Evolutionary conservation across 2,797 vertebrate genomes (phyloP).

Genomic region (Enteromius radiatus): DNA sequence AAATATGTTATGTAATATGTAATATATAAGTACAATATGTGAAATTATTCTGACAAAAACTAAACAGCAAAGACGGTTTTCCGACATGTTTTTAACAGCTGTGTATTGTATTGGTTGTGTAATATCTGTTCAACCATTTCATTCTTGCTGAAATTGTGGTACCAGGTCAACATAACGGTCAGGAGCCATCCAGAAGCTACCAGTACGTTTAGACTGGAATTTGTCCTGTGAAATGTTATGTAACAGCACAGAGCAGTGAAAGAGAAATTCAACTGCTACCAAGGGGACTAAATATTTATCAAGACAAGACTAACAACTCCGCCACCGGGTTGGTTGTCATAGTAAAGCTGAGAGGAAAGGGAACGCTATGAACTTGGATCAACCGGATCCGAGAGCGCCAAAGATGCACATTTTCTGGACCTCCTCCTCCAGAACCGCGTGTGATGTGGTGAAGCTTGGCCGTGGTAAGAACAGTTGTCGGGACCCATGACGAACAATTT

Average conservation of each 20-base stretch:
- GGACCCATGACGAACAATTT: slow-evolving; percentile 10
- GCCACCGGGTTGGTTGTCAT: slow-evolving; percentile 7
- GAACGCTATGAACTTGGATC: not conserved
- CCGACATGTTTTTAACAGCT: slow-evolving; percentile 41
- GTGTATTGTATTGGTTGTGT: slow-evolving; percentile 52
- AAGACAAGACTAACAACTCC: slow-evolving; percentile 15
- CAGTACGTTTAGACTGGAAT: slow-evolving; percentile 32
- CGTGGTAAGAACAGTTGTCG: slow-evolving; percentile 21
- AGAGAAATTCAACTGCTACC: slow-evolving; percentile 31
- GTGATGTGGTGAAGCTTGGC: slow-evolving; percentile 22
- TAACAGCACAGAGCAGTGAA: not conserved
- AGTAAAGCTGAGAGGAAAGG: not conserved
- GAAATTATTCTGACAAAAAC: not conserved
- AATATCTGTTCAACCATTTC: not conserved
- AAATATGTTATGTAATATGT: not conserved
- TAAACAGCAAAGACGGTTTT: not conserved
- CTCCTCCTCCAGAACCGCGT: not conserved
- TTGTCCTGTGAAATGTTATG: slow-evolving; percentile 36
- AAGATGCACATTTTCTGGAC: slow-evolving; percentile 18
- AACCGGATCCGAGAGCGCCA: not conserved
- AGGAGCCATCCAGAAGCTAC: slow-evolving; percentile 20
- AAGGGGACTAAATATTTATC: slow-evolving; percentile 53
- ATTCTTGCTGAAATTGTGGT: slow-evolving; percentile 6
- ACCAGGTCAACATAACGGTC: slow-evolving; percentile 21
- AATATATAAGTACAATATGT: not conserved